Conservation (phyloP, 2,888 invertebrate genomes). For the Chaitophorus viminalis region DNA sequence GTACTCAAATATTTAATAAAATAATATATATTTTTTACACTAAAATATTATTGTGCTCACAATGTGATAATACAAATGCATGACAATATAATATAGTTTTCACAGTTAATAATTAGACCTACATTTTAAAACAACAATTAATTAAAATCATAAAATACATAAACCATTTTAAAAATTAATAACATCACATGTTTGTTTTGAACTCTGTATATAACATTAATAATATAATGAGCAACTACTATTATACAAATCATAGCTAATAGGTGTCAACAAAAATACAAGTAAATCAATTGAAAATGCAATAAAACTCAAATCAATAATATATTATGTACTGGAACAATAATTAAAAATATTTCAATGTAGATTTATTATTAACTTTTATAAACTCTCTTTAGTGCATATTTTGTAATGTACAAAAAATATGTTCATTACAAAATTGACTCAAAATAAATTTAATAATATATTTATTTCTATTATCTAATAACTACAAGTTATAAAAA, state of each 20-base stretch:
- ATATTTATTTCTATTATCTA: neutral
- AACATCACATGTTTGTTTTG: neutral
- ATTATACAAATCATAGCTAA: neutral
- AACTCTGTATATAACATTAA: neutral
- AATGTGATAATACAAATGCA: neutral
- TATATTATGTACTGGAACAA: neutral
- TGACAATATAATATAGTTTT: neutral
- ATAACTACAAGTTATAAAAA: neutral
- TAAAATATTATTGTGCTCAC: neutral
- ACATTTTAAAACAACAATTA: neutral
- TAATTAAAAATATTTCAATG: neutral
- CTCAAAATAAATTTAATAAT: neutral
- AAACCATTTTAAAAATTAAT: neutral
- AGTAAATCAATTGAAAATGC: neutral
- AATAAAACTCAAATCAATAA: neutral
- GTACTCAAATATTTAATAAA: conserved; percentile 15
- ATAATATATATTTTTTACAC: conserved; percentile 18
- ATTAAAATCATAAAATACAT: neutral
- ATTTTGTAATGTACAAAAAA: neutral
- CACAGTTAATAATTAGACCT: neutral
- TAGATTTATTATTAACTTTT: neutral
- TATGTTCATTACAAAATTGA: neutral
- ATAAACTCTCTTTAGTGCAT: neutral
- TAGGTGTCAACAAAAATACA: neutral
- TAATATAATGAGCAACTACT: neutral